Evolutionary conservation across 1,140 invertebrate genomes (phyloP), one percentile per base, ranked within the genome.

Genomic region (Batillaria attramentaria): DNA sequence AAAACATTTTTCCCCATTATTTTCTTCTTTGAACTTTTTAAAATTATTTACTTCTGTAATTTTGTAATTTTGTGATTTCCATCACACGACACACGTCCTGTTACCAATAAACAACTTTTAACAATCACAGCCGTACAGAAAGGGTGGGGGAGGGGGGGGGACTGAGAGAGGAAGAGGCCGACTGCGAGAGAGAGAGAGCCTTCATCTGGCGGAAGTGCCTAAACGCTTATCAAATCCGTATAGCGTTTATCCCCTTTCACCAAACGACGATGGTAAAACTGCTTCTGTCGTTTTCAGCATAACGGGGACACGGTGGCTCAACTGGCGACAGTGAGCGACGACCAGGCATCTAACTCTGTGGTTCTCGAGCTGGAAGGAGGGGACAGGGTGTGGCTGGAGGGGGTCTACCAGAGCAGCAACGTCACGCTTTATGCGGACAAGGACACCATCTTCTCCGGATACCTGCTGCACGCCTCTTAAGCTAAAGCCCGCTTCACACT

Each of bases 381-480:
- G 16, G 66, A 69, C 66, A 28, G 2, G 2, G 66, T 69, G 35
- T 41, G 66, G 37, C 18, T 69, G 37, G 37, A 69, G 37, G 66
- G 37, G 13, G 28, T 69, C 3, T 69, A 20, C 33, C 13, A 13
- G 35, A 69, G 37, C 62, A 66, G 31, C 66, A 69, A 69, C 46
- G 50, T 24, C 65, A 70, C 50, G 16, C 24, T 28, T 41, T 50
- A 46, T 41, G 50, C 50, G 10, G 50, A 50, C n/a, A 5, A 33
- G 4, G 50, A 50, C 70, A 72, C 50, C 70, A 24, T 72, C 13
- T 50, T 72, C 70, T 46, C 42, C 3, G 42, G 50, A 18, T 72
- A 50, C 43, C 43, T 69, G 37, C 31, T 69, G n/a, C n/a, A n/a
- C n/a, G n/a, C n/a, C n/a, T n/a, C n/a, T n/a, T n/a, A n/a, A n/a